phyloP scores from a whole-genome alignment of 2,888 invertebrate species.

The Coecobrya sp. region DNA sequence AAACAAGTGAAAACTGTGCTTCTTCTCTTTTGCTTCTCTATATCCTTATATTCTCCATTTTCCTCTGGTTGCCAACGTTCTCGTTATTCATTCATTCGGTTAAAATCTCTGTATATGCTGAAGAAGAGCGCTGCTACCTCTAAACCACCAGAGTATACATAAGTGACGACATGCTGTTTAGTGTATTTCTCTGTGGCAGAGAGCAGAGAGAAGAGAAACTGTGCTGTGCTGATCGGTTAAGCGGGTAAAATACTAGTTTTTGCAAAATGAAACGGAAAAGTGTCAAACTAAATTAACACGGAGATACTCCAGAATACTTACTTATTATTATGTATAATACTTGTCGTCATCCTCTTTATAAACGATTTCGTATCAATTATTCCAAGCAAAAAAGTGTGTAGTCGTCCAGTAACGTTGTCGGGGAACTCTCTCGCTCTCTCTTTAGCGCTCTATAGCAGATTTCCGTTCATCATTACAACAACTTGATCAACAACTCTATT shows the following conservation, averaged over 20 bases:
- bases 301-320: constrained; percentile 16
- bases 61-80: neutral
- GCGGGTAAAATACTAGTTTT: constrained; percentile 3
- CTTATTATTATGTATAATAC: neutral
- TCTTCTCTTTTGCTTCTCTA: neutral
- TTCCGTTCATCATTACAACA: neutral
- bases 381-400: neutral
- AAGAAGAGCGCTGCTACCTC: too few species aligned
- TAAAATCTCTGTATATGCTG: neutral
- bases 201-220: neutral
- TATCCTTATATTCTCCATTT: too few species aligned
- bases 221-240: neutral
- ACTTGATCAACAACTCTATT: neutral
- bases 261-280: constrained; percentile 32
- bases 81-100: neutral
- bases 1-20: constrained; percentile 38
- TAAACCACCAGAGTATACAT: neutral
- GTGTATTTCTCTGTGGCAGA: constrained; percentile 1
- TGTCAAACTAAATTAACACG: constrained; percentile 22
- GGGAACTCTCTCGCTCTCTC: too few species aligned
- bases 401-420: neutral
- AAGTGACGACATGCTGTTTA: neutral
- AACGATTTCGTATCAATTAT: constrained; percentile 47
- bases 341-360: neutral
- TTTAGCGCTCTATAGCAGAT: neutral